Base-by-base conservation (phyloP, 2,888 invertebrate genomes). In the Mesorhabditis spiculigera region DNA sequence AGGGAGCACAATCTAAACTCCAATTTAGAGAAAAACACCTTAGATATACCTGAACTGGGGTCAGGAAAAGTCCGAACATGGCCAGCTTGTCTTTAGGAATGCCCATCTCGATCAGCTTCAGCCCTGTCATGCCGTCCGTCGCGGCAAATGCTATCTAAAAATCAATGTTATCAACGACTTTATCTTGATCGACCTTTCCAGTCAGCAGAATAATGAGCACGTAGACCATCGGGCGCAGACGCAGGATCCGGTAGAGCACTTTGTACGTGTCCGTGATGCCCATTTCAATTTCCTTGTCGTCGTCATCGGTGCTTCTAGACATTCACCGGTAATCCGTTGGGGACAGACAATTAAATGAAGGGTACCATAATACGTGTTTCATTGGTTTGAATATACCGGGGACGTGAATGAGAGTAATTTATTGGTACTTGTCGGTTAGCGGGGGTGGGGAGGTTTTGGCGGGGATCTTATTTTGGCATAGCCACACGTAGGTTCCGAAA, bases 41-140 rank as follows among this genome's bases (percentile, higher is more conserved):
- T 50, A 50, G n/a, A 13, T 50, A 50, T 50, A 50, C 75, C 88
- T 97, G 96, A 64, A 98, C 89, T 10, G 98, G 96, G 66, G 95
- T 92, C 86, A 98, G 88, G 13, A 96, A 95, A 58, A 98, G 91
- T 1, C 93, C 94, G 84, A 99, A 89, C 69, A 97, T 88, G 0
- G 96, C 97, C 70, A 98, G 88, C 81, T 93, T 92, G 86, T 97
- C 97, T 85, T 94, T 93, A 0, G 95, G 94, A 66, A 99, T 93
- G 13, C 98, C 98, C 43, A 92, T 92, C 87, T 96, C 97, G 1
- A 97, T 93, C 66, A 99, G 88, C 87, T 98, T 98, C 73, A 98
- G 89, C 4, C 93, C 92, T 41, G 96, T 93, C 0, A 97, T 93
- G 42, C 93, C 92, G 88, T 98, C 98, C 73, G 93, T 92, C 0